Percentiles rank a stretch among this genome's conserved stretches.
Conservation (phyloP, 2,113 vertebrate species). For the Dasyornis broadbenti region DNA sequence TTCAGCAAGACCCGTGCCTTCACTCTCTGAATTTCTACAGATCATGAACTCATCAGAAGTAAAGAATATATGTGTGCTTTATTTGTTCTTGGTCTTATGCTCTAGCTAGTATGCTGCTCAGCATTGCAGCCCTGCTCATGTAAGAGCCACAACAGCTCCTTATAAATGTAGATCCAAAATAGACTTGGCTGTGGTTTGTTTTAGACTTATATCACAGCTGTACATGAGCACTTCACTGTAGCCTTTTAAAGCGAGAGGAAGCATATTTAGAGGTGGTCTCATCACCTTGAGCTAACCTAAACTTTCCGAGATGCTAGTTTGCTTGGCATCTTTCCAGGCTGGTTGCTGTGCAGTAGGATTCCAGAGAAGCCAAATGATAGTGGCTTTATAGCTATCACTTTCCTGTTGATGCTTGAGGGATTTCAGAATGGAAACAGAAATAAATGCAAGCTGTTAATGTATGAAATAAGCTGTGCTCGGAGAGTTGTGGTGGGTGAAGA, state of each 20-base stretch:
- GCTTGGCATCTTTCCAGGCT: neutral
- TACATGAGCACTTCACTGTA: neutral
- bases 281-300: neutral
- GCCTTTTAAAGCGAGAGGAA: neutral
- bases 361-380: neutral
- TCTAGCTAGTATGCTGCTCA: neutral
- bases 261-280: neutral
- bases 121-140: neutral
- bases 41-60: neutral
- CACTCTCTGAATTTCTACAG: neutral
- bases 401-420: neutral
- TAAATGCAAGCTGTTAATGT: neutral
- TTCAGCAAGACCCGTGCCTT: neutral
- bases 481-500: neutral
- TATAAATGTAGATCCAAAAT: neutral
- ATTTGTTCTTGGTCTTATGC: neutral
- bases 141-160: neutral
- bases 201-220: neutral
- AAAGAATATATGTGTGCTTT: neutral
- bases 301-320: neutral
- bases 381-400: neutral
- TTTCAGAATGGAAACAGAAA: constrained; percentile 19
- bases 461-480: neutral
- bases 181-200: neutral
- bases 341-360: neutral